Percentiles rank a stretch among this genome's conserved stretches.
Evolutionary conservation across 2,888 invertebrate genomes (phyloP).

Genomic region (Ischnus inquisitorius): DNA sequence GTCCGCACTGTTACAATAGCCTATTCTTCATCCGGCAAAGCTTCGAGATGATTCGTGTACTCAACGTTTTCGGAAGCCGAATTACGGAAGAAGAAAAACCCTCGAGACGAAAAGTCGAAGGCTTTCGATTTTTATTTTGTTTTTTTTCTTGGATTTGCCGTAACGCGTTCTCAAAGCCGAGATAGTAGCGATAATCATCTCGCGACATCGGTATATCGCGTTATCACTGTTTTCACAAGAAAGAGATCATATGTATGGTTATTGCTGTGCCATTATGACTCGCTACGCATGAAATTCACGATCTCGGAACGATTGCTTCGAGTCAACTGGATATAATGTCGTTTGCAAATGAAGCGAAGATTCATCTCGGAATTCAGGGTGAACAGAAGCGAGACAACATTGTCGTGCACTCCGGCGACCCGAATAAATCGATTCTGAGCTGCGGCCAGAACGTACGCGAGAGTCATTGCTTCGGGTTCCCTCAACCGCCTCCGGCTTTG

Average conservation of each 20-base stretch:
- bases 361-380: conserved; percentile 29
- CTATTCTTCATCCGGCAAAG: conserved; percentile 15
- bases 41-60: neutral
- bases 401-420: conserved; percentile 14
- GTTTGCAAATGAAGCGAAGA: conserved; percentile 58
- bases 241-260: neutral
- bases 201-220: neutral
- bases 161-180: neutral
- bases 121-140: neutral
- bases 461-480: conserved; percentile 44
- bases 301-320: neutral
- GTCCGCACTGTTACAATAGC: neutral
- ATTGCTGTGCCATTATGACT: neutral
- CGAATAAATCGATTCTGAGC: conserved; percentile 58
- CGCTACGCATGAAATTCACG: neutral
- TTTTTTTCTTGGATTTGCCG: neutral
- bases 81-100: neutral
- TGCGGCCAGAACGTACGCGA: conserved; percentile 42
- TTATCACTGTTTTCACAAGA: neutral
- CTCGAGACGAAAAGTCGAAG: neutral
- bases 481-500: conserved; percentile 1
- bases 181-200: neutral
- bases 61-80: neutral
- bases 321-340: conserved; percentile 32
- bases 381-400: conserved; percentile 3